These are phyloP conservation scores for Limnephilus auricula DNA, from an alignment of 2,888 invertebrate species.

Conservation along the genomic window DNA sequence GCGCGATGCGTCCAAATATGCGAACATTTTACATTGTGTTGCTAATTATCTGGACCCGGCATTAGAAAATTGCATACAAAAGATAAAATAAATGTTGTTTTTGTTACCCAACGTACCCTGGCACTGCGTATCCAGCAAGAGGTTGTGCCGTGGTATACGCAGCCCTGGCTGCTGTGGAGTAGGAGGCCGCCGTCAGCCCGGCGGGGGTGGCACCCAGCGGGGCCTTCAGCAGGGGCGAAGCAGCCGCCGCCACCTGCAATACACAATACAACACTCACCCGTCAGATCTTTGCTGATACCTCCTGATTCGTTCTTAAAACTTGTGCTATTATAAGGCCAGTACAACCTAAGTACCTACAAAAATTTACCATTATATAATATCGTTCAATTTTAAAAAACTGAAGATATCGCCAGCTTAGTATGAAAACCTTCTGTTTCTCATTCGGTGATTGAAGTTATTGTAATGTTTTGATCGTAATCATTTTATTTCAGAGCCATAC, in stretches of 20 bases:
- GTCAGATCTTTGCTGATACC: not conserved
- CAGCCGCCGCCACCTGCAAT: slow-evolving; percentile 75
- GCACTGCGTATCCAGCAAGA: slow-evolving; percentile 86
- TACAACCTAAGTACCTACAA: not conserved
- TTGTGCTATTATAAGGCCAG: not conserved
- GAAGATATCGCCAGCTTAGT: not conserved
- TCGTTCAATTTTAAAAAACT: not conserved
- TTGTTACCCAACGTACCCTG: slow-evolving; percentile 77
- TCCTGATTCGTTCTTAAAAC: not conserved
- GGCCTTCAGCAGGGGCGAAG: slow-evolving; percentile 88
- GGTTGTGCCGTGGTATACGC: slow-evolving; percentile 84
- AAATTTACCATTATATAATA: not conserved
- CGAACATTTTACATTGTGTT: too few species aligned
- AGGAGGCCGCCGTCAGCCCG: slow-evolving; percentile 91
- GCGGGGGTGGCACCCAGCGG: slow-evolving; percentile 90
- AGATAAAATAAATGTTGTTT: slow-evolving; percentile 24
- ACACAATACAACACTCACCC: not conserved
- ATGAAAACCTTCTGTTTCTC: not conserved
- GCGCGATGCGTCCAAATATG: too few species aligned
- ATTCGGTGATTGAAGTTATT: not conserved
- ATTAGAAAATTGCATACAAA: slow-evolving; percentile 37
- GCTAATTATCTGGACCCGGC: too few species aligned
- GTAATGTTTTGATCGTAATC: too few species aligned
- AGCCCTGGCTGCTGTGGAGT: slow-evolving; percentile 90
- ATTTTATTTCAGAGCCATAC: too few species aligned